These are phyloP conservation scores for Percina caprodes DNA, from an alignment of 2,113 vertebrate genomes.

Conservation along the genomic window DNA sequence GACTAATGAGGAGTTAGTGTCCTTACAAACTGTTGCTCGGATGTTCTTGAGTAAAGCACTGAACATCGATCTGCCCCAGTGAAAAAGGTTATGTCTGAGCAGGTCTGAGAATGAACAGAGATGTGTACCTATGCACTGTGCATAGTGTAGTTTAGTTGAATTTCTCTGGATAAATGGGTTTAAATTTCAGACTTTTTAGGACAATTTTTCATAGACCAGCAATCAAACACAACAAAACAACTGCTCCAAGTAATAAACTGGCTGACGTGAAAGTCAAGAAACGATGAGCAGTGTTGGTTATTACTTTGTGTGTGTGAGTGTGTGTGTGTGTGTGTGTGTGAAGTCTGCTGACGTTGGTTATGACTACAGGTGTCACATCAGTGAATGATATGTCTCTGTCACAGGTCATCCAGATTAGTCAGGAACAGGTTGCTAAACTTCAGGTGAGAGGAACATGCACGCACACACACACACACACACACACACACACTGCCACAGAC, in stretches of 20 bases:
- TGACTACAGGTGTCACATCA: constrained; percentile 18
- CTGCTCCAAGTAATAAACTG: background rate
- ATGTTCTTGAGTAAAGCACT: background rate
- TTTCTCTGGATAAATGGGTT: background rate
- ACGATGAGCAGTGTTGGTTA: background rate
- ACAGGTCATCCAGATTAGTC: constrained; percentile 3
- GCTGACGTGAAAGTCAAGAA: constrained; percentile 25
- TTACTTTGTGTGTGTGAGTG: background rate
- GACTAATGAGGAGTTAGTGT: background rate
- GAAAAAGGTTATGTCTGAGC: no score
- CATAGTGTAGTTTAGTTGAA: background rate
- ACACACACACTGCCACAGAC: background rate
- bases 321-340: constrained; percentile 12
- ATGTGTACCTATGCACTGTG: background rate
- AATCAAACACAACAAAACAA: background rate
- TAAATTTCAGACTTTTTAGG: background rate
- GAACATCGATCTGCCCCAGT: background rate
- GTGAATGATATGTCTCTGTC: constrained; percentile 11
- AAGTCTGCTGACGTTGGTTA: background rate
- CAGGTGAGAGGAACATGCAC: constrained; percentile 1
- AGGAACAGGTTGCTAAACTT: constrained; percentile 8
- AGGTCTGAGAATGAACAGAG: no score
- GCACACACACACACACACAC: background rate
- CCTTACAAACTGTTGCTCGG: background rate
- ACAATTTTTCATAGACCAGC: background rate